phyloP scores from a whole-genome alignment of 2,888 invertebrate species.

The Heliconius ismenius region DNA sequence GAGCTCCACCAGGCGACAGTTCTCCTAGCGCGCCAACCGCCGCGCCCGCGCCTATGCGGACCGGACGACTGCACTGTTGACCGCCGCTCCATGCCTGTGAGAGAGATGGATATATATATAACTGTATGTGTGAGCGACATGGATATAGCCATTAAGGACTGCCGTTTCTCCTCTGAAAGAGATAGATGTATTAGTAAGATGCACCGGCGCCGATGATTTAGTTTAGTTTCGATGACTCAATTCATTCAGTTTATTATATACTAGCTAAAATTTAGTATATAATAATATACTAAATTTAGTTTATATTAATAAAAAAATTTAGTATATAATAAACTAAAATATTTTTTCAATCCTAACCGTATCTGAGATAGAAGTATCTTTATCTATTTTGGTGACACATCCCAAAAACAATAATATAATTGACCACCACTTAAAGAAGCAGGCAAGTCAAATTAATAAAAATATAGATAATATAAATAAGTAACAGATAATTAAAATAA shows the following conservation, averaged over 20 bases:
- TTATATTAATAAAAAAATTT: no score
- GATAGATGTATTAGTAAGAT: not conserved
- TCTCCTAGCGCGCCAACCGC: slow-evolving; percentile 94
- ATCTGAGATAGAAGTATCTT: no score
- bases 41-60: slow-evolving; percentile 86
- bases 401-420: no score
- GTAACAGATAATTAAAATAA: not conserved
- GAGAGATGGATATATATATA: not conserved
- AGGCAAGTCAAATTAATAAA: not conserved
- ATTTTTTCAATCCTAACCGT: no score
- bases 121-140: not conserved
- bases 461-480: not conserved
- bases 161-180: not conserved
- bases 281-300: no score
- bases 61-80: slow-evolving; percentile 82
- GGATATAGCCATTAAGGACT: not conserved
- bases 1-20: slow-evolving; percentile 93
- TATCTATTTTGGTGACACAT: no score
- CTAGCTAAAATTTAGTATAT: no score
- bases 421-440: no score
- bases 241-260: no score
- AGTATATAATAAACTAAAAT: no score
- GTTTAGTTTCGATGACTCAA: not conserved
- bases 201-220: no score
- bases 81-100: slow-evolving; percentile 81